Conservation (phyloP, 30 jellyfish, hydroid and myxozoan genomes). For the Cassiopea andromeda region DNA sequence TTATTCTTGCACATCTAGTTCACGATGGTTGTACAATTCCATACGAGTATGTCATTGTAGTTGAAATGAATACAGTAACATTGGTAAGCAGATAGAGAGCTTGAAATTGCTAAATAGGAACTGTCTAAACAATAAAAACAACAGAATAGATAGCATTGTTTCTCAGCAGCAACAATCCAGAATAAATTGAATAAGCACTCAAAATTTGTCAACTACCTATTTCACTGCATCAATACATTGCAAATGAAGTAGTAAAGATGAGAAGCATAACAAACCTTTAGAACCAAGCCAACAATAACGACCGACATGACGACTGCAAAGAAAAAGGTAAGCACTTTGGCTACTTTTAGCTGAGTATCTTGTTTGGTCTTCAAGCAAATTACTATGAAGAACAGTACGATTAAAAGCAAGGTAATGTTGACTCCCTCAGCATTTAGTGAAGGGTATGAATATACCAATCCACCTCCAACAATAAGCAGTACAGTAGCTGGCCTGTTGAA, state of each 20-base stretch:
- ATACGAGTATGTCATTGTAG: neutral
- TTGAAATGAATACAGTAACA: neutral
- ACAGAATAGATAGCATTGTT: no score
- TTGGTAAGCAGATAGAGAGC: neutral
- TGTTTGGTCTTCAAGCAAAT: conserved; percentile 82
- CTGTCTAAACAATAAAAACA: neutral
- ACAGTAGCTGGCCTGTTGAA: conserved; percentile 92
- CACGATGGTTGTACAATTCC: neutral
- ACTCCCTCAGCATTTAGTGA: conserved; percentile 60
- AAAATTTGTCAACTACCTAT: neutral
- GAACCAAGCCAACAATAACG: conserved; percentile 87
- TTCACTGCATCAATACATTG: neutral
- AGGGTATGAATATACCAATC: conserved; percentile 85
- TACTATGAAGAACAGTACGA: conserved; percentile 54
- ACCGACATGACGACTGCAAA: conserved; percentile 93
- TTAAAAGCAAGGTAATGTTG: conserved; percentile 46
- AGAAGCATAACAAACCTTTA: conserved; percentile 61
- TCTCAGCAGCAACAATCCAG: no score
- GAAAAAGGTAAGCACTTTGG: conserved; percentile 86
- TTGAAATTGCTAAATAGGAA: neutral
- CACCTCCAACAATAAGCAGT: conserved; percentile 90
- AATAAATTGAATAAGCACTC: neutral
- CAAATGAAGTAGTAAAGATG: neutral
- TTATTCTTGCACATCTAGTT: neutral
- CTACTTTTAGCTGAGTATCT: conserved; percentile 82